Percentiles rank a stretch among this genome's conserved stretches.
Evolutionary conservation across 2,888 invertebrate genomes (phyloP).

Genomic region (Phanerotoma sp.): DNA sequence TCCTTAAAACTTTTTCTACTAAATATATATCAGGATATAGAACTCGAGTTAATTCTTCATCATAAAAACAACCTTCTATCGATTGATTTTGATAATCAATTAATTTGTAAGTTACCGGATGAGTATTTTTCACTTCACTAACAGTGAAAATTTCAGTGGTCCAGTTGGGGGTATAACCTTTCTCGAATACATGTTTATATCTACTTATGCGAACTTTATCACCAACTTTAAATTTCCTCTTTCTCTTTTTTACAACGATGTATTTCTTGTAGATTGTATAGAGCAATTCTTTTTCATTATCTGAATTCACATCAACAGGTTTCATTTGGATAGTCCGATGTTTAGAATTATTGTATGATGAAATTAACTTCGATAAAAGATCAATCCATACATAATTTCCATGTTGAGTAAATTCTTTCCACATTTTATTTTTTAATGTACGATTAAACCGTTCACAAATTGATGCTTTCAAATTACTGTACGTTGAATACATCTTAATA

Average conservation of each 20-base stretch:
- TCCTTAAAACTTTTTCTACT: constrained; percentile 22
- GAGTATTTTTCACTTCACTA: constrained; percentile 38
- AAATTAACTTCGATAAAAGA: constrained; percentile 22
- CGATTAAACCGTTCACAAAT: constrained; percentile 43
- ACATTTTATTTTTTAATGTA: constrained; percentile 30
- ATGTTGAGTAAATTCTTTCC: constrained; percentile 23
- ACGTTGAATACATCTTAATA: constrained; percentile 32
- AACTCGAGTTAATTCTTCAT: constrained; percentile 17
- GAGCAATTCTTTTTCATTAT: constrained; percentile 35
- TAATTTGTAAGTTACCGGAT: constrained; percentile 43
- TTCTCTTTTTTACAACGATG: background rate
- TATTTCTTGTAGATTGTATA: background rate
- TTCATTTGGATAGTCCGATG: constrained; percentile 48
- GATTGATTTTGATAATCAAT: constrained; percentile 38
- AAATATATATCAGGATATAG: constrained; percentile 22
- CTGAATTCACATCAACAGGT: constrained; percentile 44
- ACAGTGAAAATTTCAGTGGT: constrained; percentile 48
- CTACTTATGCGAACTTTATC: constrained; percentile 49
- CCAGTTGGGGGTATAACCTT: too few species aligned
- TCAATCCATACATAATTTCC: constrained; percentile 31
- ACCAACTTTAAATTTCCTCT: constrained; percentile 36
- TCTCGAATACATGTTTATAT: constrained; percentile 42
- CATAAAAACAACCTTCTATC: constrained; percentile 35
- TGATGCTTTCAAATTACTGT: constrained; percentile 39
- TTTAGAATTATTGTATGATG: constrained; percentile 43